Conservation (phyloP, 2,113 vertebrate genomes). For the Suricata suricatta region DNA sequence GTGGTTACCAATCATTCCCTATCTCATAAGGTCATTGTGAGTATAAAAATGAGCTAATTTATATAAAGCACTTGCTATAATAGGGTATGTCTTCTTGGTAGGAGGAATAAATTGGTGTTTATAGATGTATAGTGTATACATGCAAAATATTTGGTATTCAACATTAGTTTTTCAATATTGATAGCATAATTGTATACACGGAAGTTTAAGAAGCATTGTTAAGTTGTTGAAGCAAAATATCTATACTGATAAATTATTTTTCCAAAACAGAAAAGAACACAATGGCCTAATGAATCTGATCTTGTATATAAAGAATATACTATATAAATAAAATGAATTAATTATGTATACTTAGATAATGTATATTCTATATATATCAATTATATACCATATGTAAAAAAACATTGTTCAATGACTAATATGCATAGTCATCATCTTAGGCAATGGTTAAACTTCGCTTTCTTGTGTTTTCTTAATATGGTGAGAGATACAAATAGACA, state of each 20-base stretch:
- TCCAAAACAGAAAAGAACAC: neutral
- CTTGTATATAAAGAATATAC: neutral
- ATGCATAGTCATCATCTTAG: neutral
- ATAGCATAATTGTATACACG: neutral
- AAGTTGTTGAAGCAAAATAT: neutral
- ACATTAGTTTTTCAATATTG: conserved; percentile 3
- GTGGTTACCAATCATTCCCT: neutral
- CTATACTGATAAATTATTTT: neutral
- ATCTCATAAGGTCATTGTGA: neutral
- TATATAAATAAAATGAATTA: conserved; percentile 19
- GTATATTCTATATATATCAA: neutral
- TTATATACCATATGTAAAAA: neutral
- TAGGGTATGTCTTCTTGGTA: neutral
- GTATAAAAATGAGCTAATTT: conserved; percentile 40
- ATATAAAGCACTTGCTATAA: neutral
- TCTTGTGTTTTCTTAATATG: neutral
- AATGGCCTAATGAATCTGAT: neutral
- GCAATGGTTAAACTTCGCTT: neutral
- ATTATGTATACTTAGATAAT: neutral
- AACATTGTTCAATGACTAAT: neutral
- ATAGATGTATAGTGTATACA: neutral
- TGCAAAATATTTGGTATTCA: conserved; percentile 30
- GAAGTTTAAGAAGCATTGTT: neutral
- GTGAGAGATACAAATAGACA: neutral
- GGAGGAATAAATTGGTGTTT: conserved; percentile 20